phyloP scores from a whole-genome alignment of 2,113 vertebrate species.

The Cyanoderma ruficeps region DNA sequence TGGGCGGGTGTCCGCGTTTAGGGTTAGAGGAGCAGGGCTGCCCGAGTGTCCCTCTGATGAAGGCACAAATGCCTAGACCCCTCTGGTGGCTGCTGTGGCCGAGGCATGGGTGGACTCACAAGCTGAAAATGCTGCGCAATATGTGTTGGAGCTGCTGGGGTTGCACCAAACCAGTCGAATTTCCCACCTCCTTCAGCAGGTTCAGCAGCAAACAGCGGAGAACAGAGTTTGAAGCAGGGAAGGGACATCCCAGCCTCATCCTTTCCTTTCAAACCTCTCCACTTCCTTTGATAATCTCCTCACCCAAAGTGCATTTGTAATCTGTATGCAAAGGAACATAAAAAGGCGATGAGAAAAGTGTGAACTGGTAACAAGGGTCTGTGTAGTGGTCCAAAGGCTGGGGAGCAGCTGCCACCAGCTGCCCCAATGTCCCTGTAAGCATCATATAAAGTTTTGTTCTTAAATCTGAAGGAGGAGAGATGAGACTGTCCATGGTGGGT shows the following conservation, averaged over 20 bases:
- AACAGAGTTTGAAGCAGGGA: not conserved
- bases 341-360: not conserved
- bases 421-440: not conserved
- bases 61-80: not conserved
- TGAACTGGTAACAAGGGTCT: fast-evolving
- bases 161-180: not conserved
- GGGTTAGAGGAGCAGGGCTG: not conserved
- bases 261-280: not conserved
- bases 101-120: not conserved
- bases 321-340: fast-evolving
- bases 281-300: fast-evolving
- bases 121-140: not conserved
- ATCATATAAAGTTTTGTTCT: too few relatives aligned
- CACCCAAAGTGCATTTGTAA: not conserved
- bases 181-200: not conserved
- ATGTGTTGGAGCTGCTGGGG: not conserved
- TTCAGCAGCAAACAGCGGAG: not conserved
- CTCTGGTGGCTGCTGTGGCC: not conserved
- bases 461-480: not conserved
- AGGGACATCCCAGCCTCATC: not conserved
- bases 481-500: not conserved
- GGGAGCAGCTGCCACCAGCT: not conserved
- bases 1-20: fast-evolving
- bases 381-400: fast-evolving
- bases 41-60: not conserved